Conservation (phyloP, 2,797 vertebrate genomes). For the Poecile montanus region DNA sequence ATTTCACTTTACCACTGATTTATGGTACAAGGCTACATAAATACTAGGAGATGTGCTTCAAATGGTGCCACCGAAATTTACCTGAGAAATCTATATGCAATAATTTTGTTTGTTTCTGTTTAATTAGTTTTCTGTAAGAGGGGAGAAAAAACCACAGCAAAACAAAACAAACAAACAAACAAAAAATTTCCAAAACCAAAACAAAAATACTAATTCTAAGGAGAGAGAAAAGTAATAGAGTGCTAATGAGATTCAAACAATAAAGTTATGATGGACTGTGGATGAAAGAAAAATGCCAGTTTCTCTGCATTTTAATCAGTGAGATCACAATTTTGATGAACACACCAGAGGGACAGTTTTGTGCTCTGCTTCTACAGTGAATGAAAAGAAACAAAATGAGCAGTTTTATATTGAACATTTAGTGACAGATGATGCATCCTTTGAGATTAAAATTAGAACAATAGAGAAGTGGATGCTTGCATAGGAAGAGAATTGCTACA, state of each 20-base stretch:
- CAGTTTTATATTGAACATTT: conserved; percentile 46
- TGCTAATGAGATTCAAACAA: conserved; percentile 61
- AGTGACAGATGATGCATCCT: conserved; percentile 55
- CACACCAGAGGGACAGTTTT: conserved; percentile 50
- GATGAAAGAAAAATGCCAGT: conserved; percentile 55
- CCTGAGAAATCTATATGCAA: neutral
- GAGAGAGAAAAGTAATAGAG: neutral
- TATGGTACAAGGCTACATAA: neutral
- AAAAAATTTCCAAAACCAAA: neutral
- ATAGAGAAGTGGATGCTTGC: neutral
- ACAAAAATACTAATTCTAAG: neutral
- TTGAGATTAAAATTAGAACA: conserved; percentile 41
- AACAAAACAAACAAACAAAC: neutral
- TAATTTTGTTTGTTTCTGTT: conserved; percentile 4
- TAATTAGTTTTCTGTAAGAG: conserved; percentile 26
- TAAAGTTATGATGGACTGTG: conserved; percentile 24
- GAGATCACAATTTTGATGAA: conserved; percentile 69
- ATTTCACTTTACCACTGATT: neutral
- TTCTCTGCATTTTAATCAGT: conserved; percentile 72
- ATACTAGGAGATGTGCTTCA: neutral
- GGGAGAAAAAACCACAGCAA: neutral
- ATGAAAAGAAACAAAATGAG: conserved; percentile 64
- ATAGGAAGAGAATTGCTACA: neutral
- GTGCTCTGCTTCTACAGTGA: conserved; percentile 52
- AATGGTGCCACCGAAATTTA: neutral